Conservation (phyloP, 2,888 invertebrate genomes). For the Xestoiulus laeticollis region DNA sequence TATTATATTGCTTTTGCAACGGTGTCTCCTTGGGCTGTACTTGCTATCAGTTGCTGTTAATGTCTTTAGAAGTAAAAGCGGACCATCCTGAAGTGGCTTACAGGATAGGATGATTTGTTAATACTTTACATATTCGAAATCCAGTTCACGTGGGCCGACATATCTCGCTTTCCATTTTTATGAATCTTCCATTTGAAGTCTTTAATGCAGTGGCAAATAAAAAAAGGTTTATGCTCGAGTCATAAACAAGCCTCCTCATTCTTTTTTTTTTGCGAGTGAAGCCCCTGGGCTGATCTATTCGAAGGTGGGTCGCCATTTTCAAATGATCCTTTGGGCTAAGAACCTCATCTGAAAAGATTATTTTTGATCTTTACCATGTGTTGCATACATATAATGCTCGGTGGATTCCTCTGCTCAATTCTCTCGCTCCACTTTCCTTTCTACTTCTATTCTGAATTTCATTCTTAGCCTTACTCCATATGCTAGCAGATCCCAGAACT, state of each 20-base stretch:
- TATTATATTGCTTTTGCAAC: too few species aligned
- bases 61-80: too few species aligned
- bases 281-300: neutral
- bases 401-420: neutral
- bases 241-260: neutral
- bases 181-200: neutral
- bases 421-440: constrained; percentile 28
- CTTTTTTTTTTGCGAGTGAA: neutral
- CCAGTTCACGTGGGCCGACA: neutral
- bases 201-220: neutral
- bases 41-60: too few species aligned
- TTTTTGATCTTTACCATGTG: constrained; percentile 47
- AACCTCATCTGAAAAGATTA: constrained; percentile 36
- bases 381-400: constrained; percentile 28
- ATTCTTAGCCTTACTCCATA: neutral
- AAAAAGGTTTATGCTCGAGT: neutral
- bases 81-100: too few species aligned
- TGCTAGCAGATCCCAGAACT: constrained; percentile 22
- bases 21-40: too few species aligned
- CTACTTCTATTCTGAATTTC: constrained; percentile 12
- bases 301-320: constrained; percentile 6
- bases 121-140: too few species aligned
- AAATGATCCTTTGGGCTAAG: constrained; percentile 38
- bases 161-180: neutral
- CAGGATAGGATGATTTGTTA: too few species aligned